Percentiles rank a stretch among this genome's conserved stretches.
These are phyloP conservation scores for Chelonus formosanus DNA, from an alignment of 2,888 invertebrate species.

Conservation along the genomic window DNA sequence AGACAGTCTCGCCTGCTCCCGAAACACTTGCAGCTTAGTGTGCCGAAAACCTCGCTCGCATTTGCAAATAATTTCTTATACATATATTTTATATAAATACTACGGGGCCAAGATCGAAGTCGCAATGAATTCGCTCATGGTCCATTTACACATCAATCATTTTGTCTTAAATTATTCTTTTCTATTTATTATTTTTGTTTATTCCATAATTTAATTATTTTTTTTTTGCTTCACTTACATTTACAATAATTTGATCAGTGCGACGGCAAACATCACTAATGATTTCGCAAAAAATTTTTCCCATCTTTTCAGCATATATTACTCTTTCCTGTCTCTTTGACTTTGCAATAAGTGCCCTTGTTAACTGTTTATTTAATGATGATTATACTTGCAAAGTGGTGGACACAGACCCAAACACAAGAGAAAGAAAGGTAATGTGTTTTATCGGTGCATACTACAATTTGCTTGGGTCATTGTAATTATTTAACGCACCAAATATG, in stretches of 20 bases:
- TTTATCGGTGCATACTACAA: slow-evolving; percentile 15
- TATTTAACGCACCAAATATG: slow-evolving; percentile 20
- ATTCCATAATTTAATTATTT: slow-evolving; percentile 19
- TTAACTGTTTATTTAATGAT: slow-evolving; percentile 41
- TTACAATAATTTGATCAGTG: not conserved
- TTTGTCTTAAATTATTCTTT: slow-evolving; percentile 15
- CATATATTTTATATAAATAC: slow-evolving; percentile 26
- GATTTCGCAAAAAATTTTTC: slow-evolving; percentile 1
- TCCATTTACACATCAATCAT: slow-evolving; percentile 38
- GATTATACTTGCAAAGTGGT: slow-evolving; percentile 41
- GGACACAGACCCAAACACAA: slow-evolving; percentile 22
- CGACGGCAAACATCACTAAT: not conserved
- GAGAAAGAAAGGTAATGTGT: slow-evolving; percentile 10
- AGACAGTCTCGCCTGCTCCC: slow-evolving; percentile 35
- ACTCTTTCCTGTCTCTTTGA: slow-evolving; percentile 20
- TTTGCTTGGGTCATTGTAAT: slow-evolving; percentile 16
- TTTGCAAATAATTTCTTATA: slow-evolving; percentile 17
- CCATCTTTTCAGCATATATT: not conserved
- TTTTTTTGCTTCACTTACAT: not conserved
- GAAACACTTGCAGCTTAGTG: not conserved
- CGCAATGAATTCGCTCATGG: slow-evolving; percentile 52
- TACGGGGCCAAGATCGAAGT: slow-evolving; percentile 56
- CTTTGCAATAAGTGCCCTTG: slow-evolving; percentile 25
- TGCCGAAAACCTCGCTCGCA: not conserved
- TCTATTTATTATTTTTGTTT: slow-evolving; percentile 11